Conservation (phyloP, 2,113 vertebrate species). For the Oncorhynchus keta region DNA sequence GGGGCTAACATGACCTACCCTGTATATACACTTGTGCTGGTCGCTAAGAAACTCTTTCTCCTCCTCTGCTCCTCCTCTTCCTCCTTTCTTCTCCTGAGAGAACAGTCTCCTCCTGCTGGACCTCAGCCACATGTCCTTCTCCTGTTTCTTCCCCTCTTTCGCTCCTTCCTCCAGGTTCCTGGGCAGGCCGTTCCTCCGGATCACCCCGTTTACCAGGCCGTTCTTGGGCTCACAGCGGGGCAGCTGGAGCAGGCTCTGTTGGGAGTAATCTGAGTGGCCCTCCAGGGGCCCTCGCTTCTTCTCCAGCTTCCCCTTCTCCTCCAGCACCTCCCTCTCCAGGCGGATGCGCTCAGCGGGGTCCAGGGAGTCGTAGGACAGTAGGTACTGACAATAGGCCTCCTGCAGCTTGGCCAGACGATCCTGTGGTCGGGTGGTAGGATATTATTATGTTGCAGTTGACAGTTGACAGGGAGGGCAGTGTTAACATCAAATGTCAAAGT, state of each 20-base stretch:
- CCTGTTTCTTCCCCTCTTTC: constrained; percentile 55
- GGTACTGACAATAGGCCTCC: constrained; percentile 90
- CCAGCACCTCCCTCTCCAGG: constrained; percentile 86
- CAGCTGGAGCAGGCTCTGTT: constrained; percentile 80
- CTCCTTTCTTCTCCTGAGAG: constrained; percentile 80
- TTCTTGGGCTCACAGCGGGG: constrained; percentile 84
- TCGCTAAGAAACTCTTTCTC: constrained; percentile 76
- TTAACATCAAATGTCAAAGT: too few species aligned
- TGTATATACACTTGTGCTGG: constrained; percentile 89
- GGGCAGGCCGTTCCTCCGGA: constrained; percentile 82
- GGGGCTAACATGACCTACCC: constrained; percentile 63
- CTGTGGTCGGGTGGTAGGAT: constrained; percentile 55
- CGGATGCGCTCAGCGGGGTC: constrained; percentile 81
- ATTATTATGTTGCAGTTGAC: too few species aligned
- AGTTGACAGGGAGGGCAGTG: too few species aligned
- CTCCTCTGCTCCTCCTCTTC: constrained; percentile 15
- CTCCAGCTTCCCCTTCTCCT: constrained; percentile 86
- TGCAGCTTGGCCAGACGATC: constrained; percentile 89
- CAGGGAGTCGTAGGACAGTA: constrained; percentile 87
- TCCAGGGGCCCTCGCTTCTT: constrained; percentile 85
- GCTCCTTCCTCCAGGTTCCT: constrained; percentile 72
- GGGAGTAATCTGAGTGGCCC: constrained; percentile 80
- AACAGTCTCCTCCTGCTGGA: constrained; percentile 78
- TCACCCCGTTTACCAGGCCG: constrained; percentile 82
- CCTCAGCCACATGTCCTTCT: constrained; percentile 33